Percentiles rank a stretch among this genome's conserved stretches.
phyloP scores from a whole-genome alignment of 2,797 vertebrate genomes.

The Sebastes diploproa region DNA sequence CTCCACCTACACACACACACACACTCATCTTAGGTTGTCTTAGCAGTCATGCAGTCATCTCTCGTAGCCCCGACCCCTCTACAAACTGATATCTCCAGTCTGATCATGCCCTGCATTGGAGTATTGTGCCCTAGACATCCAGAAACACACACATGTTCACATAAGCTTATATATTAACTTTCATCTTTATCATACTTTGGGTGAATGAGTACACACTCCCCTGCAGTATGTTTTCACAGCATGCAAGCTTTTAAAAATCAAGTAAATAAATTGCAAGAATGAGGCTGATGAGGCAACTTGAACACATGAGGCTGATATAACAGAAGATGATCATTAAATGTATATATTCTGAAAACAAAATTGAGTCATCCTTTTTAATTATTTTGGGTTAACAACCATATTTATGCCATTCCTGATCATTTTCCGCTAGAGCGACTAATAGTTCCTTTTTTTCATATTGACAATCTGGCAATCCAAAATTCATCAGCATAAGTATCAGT shows the following conservation, averaged over 20 bases:
- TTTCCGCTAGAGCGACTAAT: neutral
- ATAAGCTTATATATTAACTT: neutral
- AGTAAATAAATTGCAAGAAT: neutral
- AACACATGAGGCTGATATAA: accelerated
- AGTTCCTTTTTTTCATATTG: no score
- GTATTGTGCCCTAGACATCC: neutral
- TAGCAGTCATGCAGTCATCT: neutral
- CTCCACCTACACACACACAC: neutral
- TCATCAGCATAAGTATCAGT: no score
- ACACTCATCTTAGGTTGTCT: neutral
- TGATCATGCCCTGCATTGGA: constrained; percentile 1
- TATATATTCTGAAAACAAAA: neutral
- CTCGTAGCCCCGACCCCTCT: neutral
- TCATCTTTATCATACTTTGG: neutral
- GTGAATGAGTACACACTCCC: neutral
- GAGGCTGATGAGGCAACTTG: no score
- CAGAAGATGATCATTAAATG: neutral
- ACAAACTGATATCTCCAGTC: constrained; percentile 16
- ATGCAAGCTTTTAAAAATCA: neutral
- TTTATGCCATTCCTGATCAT: neutral
- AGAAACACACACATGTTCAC: neutral
- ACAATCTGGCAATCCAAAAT: no score
- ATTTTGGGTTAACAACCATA: neutral
- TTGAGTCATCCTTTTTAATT: neutral
- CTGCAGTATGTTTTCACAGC: neutral